A percentile compares a stretch with the other conserved stretches of the same genome.
phyloP scores from a whole-genome alignment of 2,113 vertebrate genomes.

The Thymallus thymallus region DNA sequence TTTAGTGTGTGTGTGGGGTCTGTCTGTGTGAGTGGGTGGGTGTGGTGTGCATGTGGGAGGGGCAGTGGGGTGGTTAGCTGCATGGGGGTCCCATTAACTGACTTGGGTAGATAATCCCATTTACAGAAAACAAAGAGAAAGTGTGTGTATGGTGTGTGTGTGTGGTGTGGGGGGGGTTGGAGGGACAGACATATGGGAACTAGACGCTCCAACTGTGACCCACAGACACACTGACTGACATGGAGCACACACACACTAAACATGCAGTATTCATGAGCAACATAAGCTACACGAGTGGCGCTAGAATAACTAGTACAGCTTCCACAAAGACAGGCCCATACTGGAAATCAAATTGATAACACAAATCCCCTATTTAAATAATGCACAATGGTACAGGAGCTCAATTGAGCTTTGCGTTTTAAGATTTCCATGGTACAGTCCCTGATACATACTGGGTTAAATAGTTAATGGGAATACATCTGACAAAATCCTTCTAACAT shows the following conservation, averaged over 20 bases:
- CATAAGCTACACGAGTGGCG: constrained; percentile 16
- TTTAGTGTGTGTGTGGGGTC: not conserved
- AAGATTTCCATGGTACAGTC: no score
- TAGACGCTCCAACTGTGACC: constrained; percentile 62
- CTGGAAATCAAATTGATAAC: not conserved
- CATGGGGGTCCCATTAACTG: constrained; percentile 68
- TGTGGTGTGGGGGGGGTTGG: constrained; percentile 9
- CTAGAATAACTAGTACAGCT: constrained; percentile 38
- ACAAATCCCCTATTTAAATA: not conserved
- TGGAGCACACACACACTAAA: constrained; percentile 37
- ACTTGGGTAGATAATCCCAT: constrained; percentile 72
- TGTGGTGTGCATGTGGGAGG: constrained; percentile 6
- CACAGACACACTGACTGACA: constrained; percentile 6
- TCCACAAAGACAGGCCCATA: constrained; percentile 10
- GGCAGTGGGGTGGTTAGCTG: constrained; percentile 17
- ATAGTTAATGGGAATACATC: not conserved
- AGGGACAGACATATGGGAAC: constrained; percentile 69
- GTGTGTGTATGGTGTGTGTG: constrained; percentile 53
- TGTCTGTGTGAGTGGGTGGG: not conserved
- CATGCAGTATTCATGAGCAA: constrained; percentile 62
- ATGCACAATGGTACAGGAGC: not conserved
- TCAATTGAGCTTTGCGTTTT: no score
- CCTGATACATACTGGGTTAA: no score
- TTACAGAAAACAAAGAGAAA: constrained; percentile 66
- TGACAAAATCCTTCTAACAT: not conserved